Base-by-base conservation (phyloP, 2,113 vertebrate species). In the Scomber colias region DNA sequence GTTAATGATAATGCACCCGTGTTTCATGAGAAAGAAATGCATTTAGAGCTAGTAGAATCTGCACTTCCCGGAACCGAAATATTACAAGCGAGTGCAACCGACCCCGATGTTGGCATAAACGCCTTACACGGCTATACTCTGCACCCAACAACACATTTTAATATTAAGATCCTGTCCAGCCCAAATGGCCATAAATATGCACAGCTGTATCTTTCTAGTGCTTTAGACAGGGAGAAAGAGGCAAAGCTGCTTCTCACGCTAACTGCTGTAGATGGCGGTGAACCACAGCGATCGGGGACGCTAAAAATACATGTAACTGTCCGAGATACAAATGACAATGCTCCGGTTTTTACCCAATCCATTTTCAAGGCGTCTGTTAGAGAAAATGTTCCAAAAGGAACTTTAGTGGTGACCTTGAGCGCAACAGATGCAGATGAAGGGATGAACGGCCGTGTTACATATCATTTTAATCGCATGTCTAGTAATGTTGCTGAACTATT, bases 381-480 rank as follows among this genome's bases (percentile, higher is more conserved):
- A 46, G 92, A 93, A 87, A 89, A 78, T 75, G 71, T 68, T 4
- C 56, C 82, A 2, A 55, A 55, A 21, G 92, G 86, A 9, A 86
- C 82, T 0, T 65, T 85, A 62, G 77, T 92, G 3, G 30, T 63
- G 24, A 81, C 9, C 0, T 3, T 90, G 0, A 93, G 77, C 24
- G 95, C 94, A 8, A 87, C 89, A 5, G 95, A 96, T 74, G 86
- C 85, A 68, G 95, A 95, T 76, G 79, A 92, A 62, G 94, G 93
- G 0, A 60, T 86, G 17, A 89, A 95, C 71, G 90, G 88, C 0
- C 75, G 30, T 0, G 62, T 93, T 4, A 85, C 87, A 0, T 93
- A 90, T 30, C 87, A 88, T 17, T 86, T 93, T 59, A 84, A 72
- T 64, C 85, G 1, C n/a, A 70, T 89, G 64, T 73, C 86, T 1